These are phyloP conservation scores for Leuciscus idus DNA, from an alignment of 2,113 vertebrate genomes.

Conservation along the genomic window DNA sequence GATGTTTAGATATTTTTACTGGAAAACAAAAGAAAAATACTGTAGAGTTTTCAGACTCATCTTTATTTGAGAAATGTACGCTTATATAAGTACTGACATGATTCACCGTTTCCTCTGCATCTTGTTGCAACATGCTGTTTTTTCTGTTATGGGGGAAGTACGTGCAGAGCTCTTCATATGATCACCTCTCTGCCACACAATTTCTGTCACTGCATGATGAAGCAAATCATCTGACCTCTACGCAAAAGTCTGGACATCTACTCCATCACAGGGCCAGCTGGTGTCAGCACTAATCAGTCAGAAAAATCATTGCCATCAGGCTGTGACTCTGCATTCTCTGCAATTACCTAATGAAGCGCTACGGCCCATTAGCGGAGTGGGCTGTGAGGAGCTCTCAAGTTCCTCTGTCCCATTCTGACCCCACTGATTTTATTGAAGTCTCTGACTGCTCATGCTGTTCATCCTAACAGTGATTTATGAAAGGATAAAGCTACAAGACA, in stretches of 20 bases:
- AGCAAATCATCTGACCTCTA: not conserved
- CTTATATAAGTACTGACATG: slow-evolving; percentile 34
- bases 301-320: slow-evolving; percentile 22
- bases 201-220: not conserved
- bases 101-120: slow-evolving; percentile 65
- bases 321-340: slow-evolving; percentile 33
- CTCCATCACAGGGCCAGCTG: not conserved
- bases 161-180: slow-evolving; percentile 47
- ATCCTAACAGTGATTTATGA: not conserved
- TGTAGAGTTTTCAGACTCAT: not conserved
- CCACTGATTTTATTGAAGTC: not conserved
- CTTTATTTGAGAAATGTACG: not conserved
- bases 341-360: slow-evolving; percentile 57
- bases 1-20: not conserved
- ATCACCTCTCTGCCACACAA: not conserved
- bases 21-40: not conserved
- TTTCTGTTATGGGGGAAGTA: slow-evolving; percentile 45
- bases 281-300: slow-evolving; percentile 44
- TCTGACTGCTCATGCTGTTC: slow-evolving; percentile 6
- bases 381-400: not conserved
- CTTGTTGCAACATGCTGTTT: slow-evolving; percentile 70
- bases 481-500: not conserved
- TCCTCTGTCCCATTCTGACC: not conserved
- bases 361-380: slow-evolving; percentile 34
- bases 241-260: not conserved